Evolutionary conservation across 2,888 invertebrate species (phyloP), one percentile per base, ranked within the genome.

Genomic region (Galeopsomyia nigrocyanea): DNA sequence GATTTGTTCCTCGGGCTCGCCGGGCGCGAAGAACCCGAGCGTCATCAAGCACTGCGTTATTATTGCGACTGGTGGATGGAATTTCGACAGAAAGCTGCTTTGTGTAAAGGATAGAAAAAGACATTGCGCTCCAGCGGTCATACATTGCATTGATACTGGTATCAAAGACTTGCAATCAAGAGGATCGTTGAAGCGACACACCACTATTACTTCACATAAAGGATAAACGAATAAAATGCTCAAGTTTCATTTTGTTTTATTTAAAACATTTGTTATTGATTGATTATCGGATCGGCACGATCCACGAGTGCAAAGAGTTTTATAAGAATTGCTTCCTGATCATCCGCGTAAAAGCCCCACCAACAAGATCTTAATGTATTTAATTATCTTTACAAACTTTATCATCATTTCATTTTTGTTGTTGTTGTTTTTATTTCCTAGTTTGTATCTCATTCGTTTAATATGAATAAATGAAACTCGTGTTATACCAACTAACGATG

Each of bases 391-490:
- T 68, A 65, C 62, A 61, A 56, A 39, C 49, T 57, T 26, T 21
- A 68, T 65, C 9, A 62, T 19, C 9, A 21, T 39, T 72, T 5
- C 14, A 56, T 65, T 71, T 46, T 68, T 16, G 65, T 69, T 16
- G 56, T 65, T 71, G 46, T 68, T 16, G 65, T 69, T 60, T 47
- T 7, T 39, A 9, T 39, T 7, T 39, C 39, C 7, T 10, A 9
- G 39, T 10, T 26, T 5, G 26, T 39, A 39, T 39, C 39, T 39
- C 39, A 13, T 39, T 39, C 7, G 7, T 10, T 74, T 71, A 56
- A 62, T 71, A 71, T 75, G 65, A 53, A 66, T 75, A 69, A 75
- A 75, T 75, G 73, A 73, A 75, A 75, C 61, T 75, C 69, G 64
- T 66, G 53, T 73, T 75, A 22, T n/a, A 70, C 67, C 61, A 68